These are phyloP conservation scores for Sceloporus undulatus DNA, from an alignment of 2,113 vertebrate species.

Conservation along the genomic window DNA sequence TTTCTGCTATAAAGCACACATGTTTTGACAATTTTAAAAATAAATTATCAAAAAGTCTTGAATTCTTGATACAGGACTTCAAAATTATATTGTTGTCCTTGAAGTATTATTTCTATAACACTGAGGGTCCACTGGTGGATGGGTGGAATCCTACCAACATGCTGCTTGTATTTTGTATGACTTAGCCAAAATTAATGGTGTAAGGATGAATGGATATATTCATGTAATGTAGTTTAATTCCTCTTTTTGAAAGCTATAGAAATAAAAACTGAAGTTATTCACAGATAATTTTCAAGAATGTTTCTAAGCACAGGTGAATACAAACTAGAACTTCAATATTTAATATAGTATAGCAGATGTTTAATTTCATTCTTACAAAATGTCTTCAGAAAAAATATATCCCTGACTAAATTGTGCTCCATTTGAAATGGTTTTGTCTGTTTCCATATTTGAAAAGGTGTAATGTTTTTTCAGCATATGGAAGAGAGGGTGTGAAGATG, in stretches of 20 bases:
- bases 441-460: slow-evolving; percentile 75
- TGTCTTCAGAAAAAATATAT: slow-evolving; percentile 44
- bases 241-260: slow-evolving; percentile 31
- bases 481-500: slow-evolving; percentile 97
- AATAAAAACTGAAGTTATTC: slow-evolving; percentile 3
- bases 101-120: neutral
- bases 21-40: neutral
- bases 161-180: neutral
- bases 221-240: slow-evolving; percentile 33
- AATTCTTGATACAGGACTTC: neutral
- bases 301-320: slow-evolving; percentile 27
- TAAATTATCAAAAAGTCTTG: neutral
- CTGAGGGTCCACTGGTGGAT: no score
- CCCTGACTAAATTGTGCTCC: slow-evolving; percentile 60
- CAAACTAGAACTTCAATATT: slow-evolving; percentile 32
- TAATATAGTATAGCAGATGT: slow-evolving; percentile 30
- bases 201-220: neutral
- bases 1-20: neutral
- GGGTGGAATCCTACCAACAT: neutral
- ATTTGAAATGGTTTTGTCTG: slow-evolving; percentile 69
- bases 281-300: slow-evolving; percentile 12
- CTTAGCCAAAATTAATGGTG: neutral
- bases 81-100: neutral
- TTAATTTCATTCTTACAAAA: slow-evolving; percentile 43
- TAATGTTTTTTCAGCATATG: slow-evolving; percentile 88